A percentile compares a stretch with the other conserved stretches of the same genome.
These are phyloP conservation scores for Montifringilla adamsi DNA, from an alignment of 2,113 vertebrate genomes.

Conservation along the genomic window DNA sequence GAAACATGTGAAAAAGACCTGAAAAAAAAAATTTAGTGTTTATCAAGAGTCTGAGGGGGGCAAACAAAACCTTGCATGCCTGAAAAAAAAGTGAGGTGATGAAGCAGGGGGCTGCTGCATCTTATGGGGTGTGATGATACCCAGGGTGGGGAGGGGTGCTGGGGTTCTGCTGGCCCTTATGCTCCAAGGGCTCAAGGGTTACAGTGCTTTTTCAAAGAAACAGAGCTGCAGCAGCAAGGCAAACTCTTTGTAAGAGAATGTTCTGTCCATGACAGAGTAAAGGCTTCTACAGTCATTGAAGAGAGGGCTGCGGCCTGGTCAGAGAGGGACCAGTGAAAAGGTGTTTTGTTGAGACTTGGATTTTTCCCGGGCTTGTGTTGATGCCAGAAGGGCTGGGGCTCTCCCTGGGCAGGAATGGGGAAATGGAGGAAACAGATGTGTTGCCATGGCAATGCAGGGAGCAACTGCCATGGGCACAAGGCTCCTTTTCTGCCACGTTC, in stretches of 20 bases:
- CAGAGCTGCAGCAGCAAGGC: neutral
- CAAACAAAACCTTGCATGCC: neutral
- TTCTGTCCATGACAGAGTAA: neutral
- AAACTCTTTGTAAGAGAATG: neutral
- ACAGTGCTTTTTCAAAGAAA: rapidly evolving
- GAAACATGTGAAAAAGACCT: neutral
- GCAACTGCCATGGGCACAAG: neutral
- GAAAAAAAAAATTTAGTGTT: neutral
- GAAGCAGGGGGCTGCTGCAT: neutral
- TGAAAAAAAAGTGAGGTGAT: neutral
- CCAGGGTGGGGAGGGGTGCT: neutral
- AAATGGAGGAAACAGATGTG: slow-evolving; percentile 30
- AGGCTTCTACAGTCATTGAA: neutral
- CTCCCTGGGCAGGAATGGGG: neutral
- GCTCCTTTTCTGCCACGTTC: neutral
- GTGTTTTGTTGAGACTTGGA: neutral
- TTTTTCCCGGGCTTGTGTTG: neutral
- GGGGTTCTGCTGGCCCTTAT: neutral
- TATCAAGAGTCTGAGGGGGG: neutral
- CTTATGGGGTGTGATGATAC: neutral
- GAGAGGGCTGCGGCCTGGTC: neutral
- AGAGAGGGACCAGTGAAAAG: neutral
- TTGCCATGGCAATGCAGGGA: neutral
- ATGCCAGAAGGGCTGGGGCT: neutral
- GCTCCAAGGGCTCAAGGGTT: neutral